Evolutionary conservation across 2,113 vertebrate species (phyloP).

Genomic region (Periophthalmus modestus): DNA sequence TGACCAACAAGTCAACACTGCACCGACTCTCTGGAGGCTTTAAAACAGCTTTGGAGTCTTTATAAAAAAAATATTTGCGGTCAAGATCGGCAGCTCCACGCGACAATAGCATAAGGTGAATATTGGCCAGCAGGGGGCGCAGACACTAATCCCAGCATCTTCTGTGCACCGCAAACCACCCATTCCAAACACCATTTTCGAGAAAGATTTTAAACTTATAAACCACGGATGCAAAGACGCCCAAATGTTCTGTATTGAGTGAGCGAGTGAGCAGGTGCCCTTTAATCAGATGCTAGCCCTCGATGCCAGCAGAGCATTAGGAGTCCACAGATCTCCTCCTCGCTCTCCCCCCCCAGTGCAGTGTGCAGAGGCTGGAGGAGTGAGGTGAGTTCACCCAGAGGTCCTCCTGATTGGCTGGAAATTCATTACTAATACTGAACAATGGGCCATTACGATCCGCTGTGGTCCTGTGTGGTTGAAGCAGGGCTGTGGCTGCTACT

Average conservation of each 20-base stretch:
- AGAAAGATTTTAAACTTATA: not conserved
- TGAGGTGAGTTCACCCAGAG: not conserved
- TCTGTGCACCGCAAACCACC: not conserved
- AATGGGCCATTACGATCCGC: not conserved
- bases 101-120: too few relatives aligned
- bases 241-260: not conserved
- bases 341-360: not conserved
- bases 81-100: too few relatives aligned
- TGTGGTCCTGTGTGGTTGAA: too few relatives aligned
- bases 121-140: not conserved
- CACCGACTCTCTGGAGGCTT: too few relatives aligned
- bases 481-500: too few relatives aligned
- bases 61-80: too few relatives aligned
- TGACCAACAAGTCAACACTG: too few relatives aligned
- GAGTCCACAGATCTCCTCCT: not conserved
- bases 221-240: not conserved
- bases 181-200: too few relatives aligned
- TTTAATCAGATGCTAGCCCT: not conserved
- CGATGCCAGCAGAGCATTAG: not conserved
- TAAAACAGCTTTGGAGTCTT: too few relatives aligned
- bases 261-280: not conserved
- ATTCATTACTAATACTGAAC: conserved; percentile 30
- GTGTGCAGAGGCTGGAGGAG: not conserved
- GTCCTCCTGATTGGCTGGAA: conserved; percentile 25
- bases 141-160: not conserved